Evolutionary conservation across 2,888 invertebrate genomes (phyloP).

Genomic region (Dryobota labecula): DNA sequence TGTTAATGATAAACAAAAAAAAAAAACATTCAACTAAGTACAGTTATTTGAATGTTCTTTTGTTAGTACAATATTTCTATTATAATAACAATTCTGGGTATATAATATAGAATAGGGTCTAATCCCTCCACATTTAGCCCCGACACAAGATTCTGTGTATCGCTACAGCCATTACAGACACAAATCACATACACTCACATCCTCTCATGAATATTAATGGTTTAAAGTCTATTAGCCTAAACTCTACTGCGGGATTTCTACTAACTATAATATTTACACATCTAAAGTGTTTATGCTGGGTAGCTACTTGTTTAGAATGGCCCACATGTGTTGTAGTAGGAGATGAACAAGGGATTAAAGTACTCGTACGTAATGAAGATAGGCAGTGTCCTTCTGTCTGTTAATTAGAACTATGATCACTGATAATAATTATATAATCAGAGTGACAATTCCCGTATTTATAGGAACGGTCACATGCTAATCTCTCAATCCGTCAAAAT

Average conservation of each 20-base stretch:
- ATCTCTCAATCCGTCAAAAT: too few species aligned
- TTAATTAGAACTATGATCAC: not conserved
- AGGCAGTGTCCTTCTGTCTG: not conserved
- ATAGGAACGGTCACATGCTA: too few species aligned
- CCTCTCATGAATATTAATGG: constrained; percentile 55
- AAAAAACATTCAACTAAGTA: not conserved
- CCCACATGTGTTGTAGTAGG: not conserved
- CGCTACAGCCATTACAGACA: constrained; percentile 32
- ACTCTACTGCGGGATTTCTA: constrained; percentile 16
- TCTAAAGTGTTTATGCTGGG: not conserved
- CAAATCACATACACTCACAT: constrained; percentile 51
- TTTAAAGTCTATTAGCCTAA: constrained; percentile 45
- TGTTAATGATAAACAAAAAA: not conserved
- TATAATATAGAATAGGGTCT: constrained; percentile 2
- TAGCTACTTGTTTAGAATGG: not conserved
- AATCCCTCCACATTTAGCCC: not conserved
- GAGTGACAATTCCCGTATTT: too few species aligned
- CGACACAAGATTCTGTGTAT: constrained; percentile 8
- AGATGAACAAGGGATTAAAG: constrained; percentile 2
- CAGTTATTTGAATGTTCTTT: too few species aligned
- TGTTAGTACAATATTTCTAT: not conserved
- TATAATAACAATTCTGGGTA: not conserved
- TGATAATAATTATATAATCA: too few species aligned
- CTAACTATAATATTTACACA: constrained; percentile 27
- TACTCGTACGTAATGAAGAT: not conserved